Conservation (phyloP, 2,113 vertebrate species). For the Lasiurus cinereus region DNA sequence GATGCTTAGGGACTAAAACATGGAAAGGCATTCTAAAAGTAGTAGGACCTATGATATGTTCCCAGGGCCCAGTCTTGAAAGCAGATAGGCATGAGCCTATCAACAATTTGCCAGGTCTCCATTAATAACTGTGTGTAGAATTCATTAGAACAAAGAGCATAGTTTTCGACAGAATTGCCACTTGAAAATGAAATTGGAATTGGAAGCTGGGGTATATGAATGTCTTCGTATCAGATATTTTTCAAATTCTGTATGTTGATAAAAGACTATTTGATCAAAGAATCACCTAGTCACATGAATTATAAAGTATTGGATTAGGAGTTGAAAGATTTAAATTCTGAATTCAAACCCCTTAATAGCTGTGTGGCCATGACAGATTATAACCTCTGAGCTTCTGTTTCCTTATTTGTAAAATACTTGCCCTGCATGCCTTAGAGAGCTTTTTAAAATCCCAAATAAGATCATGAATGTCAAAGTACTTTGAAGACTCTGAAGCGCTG, state of each 20-base stretch:
- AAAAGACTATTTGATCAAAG: slow-evolving; percentile 53
- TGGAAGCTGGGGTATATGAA: slow-evolving; percentile 31
- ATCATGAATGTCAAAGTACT: slow-evolving; percentile 45
- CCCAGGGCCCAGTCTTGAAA: not conserved
- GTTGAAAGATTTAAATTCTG: slow-evolving; percentile 40
- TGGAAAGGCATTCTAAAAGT: slow-evolving; percentile 47
- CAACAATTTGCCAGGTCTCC: not conserved
- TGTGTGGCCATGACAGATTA: slow-evolving; percentile 6
- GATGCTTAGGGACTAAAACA: not conserved
- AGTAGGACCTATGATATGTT: not conserved
- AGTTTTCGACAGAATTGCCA: slow-evolving; percentile 17
- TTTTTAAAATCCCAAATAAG: slow-evolving; percentile 71
- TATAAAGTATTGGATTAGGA: slow-evolving; percentile 41
- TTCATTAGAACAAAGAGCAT: slow-evolving; percentile 7
- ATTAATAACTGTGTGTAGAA: slow-evolving; percentile 44
- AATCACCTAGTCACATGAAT: slow-evolving; percentile 51
- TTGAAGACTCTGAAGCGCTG: slow-evolving; percentile 20
- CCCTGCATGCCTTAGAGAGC: slow-evolving; percentile 3
- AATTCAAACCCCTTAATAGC: slow-evolving; percentile 35
- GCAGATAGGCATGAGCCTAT: not conserved
- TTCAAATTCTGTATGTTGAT: slow-evolving; percentile 49
- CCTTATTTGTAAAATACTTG: slow-evolving; percentile 70
- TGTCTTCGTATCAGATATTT: slow-evolving; percentile 18
- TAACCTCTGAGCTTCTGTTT: slow-evolving; percentile 41
- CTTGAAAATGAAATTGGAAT: slow-evolving; percentile 62